phyloP scores from a whole-genome alignment of 2,888 invertebrate genomes.

The Chaetogeoica ovagalla region DNA sequence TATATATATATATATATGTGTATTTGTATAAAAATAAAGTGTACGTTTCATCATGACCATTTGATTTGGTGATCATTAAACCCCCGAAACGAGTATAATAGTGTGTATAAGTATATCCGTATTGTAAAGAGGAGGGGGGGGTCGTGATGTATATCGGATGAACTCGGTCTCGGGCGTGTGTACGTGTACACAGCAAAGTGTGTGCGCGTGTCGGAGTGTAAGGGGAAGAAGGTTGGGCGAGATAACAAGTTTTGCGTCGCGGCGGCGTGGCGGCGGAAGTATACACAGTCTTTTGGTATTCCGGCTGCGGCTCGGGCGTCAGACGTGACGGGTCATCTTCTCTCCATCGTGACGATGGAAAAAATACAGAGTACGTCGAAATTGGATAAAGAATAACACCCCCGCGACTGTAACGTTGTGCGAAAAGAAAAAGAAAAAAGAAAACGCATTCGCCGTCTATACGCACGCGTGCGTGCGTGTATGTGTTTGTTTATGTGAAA shows the following conservation, averaged over 20 bases:
- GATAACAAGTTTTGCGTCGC: slow-evolving; percentile 47
- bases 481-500: not conserved
- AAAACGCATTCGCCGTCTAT: slow-evolving; percentile 1
- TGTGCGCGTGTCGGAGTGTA: not conserved
- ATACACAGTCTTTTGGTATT: slow-evolving; percentile 31
- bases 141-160: slow-evolving; percentile 30
- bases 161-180: not conserved
- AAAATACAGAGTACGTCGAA: slow-evolving; percentile 39
- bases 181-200: not conserved
- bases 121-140: slow-evolving; percentile 10
- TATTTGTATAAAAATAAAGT: too few relatives aligned
- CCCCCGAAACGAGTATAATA: too few relatives aligned
- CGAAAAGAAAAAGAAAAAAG: not conserved
- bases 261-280: slow-evolving; percentile 1
- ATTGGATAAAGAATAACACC: slow-evolving; percentile 46
- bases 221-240: slow-evolving; percentile 12
- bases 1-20: too few relatives aligned
- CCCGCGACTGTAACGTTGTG: slow-evolving; percentile 35
- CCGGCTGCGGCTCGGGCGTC: slow-evolving; percentile 38
- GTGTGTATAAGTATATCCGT: not conserved
- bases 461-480: not conserved
- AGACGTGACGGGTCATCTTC: slow-evolving; percentile 52
- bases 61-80: too few relatives aligned
- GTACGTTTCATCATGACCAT: too few relatives aligned
- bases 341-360: slow-evolving; percentile 24